Base-by-base conservation (phyloP, 37 sponge, comb jelly and placozoan genomes). In the Hexactinellida sp. region DNA sequence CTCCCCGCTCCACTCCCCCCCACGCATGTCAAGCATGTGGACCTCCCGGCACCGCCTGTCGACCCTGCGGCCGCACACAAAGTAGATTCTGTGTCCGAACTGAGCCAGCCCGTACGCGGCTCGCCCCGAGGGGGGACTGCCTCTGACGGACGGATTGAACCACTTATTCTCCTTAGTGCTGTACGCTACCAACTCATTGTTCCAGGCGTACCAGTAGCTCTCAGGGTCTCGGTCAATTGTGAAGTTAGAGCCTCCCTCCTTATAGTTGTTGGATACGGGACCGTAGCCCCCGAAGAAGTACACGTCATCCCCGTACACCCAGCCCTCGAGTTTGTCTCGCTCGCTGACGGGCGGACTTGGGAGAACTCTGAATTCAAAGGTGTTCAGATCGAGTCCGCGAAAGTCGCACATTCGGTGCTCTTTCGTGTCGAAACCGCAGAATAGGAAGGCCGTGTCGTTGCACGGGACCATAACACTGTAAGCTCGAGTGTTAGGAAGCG, bases 41-140 rank as follows among this genome's bases (percentile, higher is more conserved):
- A 63, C 34, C 76, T 63, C 76, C 3, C 76, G 3, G 34, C 76
- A 63, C 34, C 76, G 3, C 76, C 76, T 63, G 19, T 63, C 76
- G 19, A 63, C 34, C 76, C 76, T 10, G 5, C 76, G 21, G 19
- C 76, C 76, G 34, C 76, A 63, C 25, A 63, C 76, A 23, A 63
- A 63, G 34, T 63, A 63, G 25, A 63, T n/a, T n/a, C 76, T 10
- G 76, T 63, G 76, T 63, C 76, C 76, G 76, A 63, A 63, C 76
- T 63, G 76, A 63, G 13, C 76, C 25, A 63, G 30, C 3, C 76
- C 76, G 76, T 63, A 63, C 25, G 76, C 76, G 13, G 76, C 76
- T 28, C 76, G 21, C 34, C 76, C 76, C 3, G 19, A 32, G 5
- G 76, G 76, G 19, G 34, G 28, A 10, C 5, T 3, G 21, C 76